These are phyloP conservation scores for Stegophylla sp. DNA, from an alignment of 2,888 invertebrate species.

Conservation along the genomic window DNA sequence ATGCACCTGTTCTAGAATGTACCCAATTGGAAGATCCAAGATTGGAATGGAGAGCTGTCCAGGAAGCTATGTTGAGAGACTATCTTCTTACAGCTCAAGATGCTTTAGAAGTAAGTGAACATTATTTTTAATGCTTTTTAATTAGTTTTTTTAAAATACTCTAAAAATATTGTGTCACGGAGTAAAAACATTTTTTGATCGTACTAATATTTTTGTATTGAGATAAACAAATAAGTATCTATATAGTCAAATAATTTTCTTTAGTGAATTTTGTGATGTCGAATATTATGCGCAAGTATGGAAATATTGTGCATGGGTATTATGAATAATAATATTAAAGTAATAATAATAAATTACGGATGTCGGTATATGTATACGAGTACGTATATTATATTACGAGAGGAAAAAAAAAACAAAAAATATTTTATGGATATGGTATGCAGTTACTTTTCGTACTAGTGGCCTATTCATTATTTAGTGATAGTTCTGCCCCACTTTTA, in stretches of 20 bases:
- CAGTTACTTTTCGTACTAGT: slow-evolving; percentile 54
- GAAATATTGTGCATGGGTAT: no score
- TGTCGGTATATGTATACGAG: neutral
- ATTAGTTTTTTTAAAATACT: slow-evolving; percentile 3
- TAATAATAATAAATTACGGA: slow-evolving; percentile 1
- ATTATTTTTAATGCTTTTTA: neutral
- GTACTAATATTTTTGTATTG: slow-evolving; percentile 43
- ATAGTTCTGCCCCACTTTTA: slow-evolving; percentile 59
- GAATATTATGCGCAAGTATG: slow-evolving; percentile 5
- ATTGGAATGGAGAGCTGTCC: slow-evolving; percentile 94
- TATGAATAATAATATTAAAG: no score
- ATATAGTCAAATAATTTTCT: neutral
- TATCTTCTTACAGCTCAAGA: slow-evolving; percentile 95
- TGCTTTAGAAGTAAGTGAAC: slow-evolving; percentile 82
- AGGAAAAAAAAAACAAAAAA: slow-evolving; percentile 39
- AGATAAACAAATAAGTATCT: slow-evolving; percentile 17
- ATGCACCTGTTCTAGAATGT: slow-evolving; percentile 73
- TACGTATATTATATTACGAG: slow-evolving; percentile 40
- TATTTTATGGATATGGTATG: slow-evolving; percentile 48
- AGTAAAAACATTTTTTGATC: slow-evolving; percentile 44
- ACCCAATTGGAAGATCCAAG: slow-evolving; percentile 97
- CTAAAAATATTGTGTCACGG: slow-evolving; percentile 47
- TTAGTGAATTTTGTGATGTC: neutral
- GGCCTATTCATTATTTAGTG: slow-evolving; percentile 58
- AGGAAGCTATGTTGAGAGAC: slow-evolving; percentile 95